Conservation (phyloP, 2,797 vertebrate species). For the Leptodactylus fallax region DNA sequence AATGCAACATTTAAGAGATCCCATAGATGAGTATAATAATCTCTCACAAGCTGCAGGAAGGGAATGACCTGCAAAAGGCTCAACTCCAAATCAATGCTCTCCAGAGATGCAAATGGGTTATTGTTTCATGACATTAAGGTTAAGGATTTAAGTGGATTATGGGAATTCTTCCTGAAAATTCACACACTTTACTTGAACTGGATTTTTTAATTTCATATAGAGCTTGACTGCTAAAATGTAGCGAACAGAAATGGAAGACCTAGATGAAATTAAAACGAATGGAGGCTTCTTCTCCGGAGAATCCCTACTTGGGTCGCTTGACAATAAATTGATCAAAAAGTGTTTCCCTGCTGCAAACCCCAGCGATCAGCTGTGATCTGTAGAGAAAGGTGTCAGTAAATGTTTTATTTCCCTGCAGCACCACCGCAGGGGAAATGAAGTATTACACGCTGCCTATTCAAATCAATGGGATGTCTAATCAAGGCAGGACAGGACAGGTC, state of each 20-base stretch:
- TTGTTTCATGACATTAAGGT: neutral
- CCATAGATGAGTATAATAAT: neutral
- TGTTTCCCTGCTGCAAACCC: too few relatives aligned
- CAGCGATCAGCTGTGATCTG: too few relatives aligned
- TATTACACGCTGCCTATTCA: neutral
- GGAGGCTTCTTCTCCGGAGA: neutral
- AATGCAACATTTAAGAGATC: constrained; percentile 17
- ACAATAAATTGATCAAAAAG: too few relatives aligned
- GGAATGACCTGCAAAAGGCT: neutral
- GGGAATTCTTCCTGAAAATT: neutral
- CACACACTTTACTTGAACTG: neutral
- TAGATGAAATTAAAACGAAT: neutral
- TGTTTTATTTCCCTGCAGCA: neutral
- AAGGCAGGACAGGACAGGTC: neutral
- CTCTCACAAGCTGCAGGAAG: neutral
- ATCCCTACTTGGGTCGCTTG: too few relatives aligned
- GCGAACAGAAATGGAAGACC: neutral
- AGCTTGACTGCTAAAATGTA: too few relatives aligned
- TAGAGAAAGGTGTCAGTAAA: neutral
- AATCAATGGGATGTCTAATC: neutral
- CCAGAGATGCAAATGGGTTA: neutral
- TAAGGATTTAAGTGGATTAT: neutral
- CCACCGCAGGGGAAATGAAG: neutral
- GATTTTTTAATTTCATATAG: too few relatives aligned
- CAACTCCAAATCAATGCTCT: neutral